Evolutionary conservation across 2,888 invertebrate species (phyloP), one percentile per base, ranked within the genome.

Genomic region (Drosophila suboccidentalis): DNA sequence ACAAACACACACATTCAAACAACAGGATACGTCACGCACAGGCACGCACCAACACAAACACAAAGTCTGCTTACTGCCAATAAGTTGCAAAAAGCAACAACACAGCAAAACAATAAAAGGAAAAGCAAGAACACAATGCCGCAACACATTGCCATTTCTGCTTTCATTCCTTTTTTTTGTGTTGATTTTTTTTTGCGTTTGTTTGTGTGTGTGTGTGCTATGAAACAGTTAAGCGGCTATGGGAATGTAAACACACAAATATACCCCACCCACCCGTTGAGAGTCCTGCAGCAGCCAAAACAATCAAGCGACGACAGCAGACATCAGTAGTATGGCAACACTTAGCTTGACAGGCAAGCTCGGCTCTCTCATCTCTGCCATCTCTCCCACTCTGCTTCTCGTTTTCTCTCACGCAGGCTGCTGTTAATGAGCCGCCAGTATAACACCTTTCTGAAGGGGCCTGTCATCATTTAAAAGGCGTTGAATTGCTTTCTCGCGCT

Each of bases 71-170:
- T 65, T 62, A 79, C 84, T 84, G 84, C 87, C 89, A 88, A 84
- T 88, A 84, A 86, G 84, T 88, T 86, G 88, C 80, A 85, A 80
- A 87, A 84, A 67, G 55, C 54, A 61, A 65, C 65, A 65, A 78
- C 62, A 50, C 22, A 64, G 53, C 68, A 80, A 77, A 79, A 82
- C 65, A 79, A 77, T 62, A 72, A 82, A 75, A 81, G 64, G 61
- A 65, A 82, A 87, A 80, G 72, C 79, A 79, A 80, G 55, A 72
- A 75, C 62, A 85, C 75, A 83, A 78, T 84, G 71, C 89, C 81
- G 81, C 87, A 86, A 86, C 84, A 89, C 84, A 87, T 83, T 87
- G 84, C 81, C 76, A 78, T 80, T 72, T 71, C 64, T 80, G 75
- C 66, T 68, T 73, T 71, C 63, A 51, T 72, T 60, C 51, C 57